phyloP scores from a whole-genome alignment of 1,140 invertebrate species.

The Adoxophyes honmai region DNA sequence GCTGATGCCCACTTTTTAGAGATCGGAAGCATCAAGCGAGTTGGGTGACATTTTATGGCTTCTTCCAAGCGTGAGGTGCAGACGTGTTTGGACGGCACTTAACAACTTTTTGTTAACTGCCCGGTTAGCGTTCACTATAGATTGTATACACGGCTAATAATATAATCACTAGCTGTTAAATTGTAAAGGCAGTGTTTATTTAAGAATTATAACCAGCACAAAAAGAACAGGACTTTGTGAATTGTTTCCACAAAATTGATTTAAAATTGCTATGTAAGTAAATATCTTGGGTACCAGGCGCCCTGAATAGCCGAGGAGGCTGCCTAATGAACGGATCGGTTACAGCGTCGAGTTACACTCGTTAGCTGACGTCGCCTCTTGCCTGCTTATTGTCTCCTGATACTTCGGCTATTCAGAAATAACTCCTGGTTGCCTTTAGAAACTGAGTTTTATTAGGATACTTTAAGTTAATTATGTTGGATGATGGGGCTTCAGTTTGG shows the following conservation, averaged over 20 bases:
- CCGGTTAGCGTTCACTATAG: conserved; percentile 8
- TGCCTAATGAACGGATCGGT: conserved; percentile 62
- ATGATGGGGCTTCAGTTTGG: too few species aligned
- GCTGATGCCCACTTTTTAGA: conserved; percentile 4
- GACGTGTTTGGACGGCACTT: conserved; percentile 10
- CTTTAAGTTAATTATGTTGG: too few species aligned
- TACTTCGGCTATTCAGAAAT: conserved; percentile 26
- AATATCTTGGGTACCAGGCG: conserved; percentile 40
- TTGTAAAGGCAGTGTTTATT: background rate
- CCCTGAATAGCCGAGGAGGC: conserved; percentile 38
- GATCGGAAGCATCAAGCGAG: conserved; percentile 11
- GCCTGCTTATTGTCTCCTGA: conserved; percentile 42
- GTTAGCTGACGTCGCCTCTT: conserved; percentile 47
- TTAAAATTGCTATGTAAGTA: conserved; percentile 27
- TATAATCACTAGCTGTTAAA: conserved; percentile 7
- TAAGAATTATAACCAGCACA: too few species aligned
- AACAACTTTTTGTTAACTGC: conserved; percentile 13
- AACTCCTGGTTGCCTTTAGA: conserved; percentile 9
- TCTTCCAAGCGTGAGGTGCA: conserved; percentile 31
- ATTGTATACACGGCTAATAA: conserved; percentile 9
- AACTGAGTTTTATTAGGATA: too few species aligned
- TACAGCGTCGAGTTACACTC: conserved; percentile 53
- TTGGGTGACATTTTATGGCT: conserved; percentile 46
- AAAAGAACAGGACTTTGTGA: too few species aligned
- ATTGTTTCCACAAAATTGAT: background rate